Conservation (phyloP, 2,888 invertebrate species). For the Sicus ferrugineus region DNA sequence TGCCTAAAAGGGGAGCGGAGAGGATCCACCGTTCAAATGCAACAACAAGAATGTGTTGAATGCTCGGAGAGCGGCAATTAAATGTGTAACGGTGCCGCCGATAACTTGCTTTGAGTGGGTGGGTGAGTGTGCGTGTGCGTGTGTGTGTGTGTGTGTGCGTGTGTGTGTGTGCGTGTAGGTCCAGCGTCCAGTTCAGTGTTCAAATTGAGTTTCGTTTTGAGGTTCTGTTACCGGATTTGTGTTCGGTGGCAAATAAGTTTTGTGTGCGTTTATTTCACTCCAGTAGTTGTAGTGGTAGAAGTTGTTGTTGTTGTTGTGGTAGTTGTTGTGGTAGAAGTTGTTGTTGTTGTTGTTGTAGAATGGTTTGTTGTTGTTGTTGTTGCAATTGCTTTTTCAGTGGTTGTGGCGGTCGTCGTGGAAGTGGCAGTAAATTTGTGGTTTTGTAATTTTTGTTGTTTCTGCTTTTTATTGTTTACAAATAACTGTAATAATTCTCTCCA, state of each 20-base stretch:
- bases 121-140: too few relatives aligned
- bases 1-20: not conserved
- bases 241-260: conserved; percentile 30
- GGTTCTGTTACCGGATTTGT: conserved; percentile 40
- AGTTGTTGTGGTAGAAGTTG: conserved; percentile 38
- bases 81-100: conserved; percentile 18
- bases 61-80: conserved; percentile 6
- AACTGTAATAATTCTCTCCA: conserved; percentile 46
- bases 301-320: conserved; percentile 30
- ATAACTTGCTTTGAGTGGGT: too few relatives aligned
- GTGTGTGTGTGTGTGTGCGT: too few relatives aligned
- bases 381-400: conserved; percentile 20
- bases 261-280: not conserved
- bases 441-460: conserved; percentile 63
- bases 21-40: not conserved
- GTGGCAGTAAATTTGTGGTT: conserved; percentile 61
- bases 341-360: conserved; percentile 41
- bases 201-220: conserved; percentile 35
- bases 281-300: conserved; percentile 18
- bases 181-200: conserved; percentile 18
- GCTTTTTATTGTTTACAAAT: too few relatives aligned
- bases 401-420: conserved; percentile 24
- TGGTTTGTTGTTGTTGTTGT: conserved; percentile 28
- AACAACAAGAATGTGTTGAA: too few relatives aligned
- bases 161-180: too few relatives aligned